Evolutionary conservation across 2,797 vertebrate genomes (phyloP).

Genomic region (Alca torda): DNA sequence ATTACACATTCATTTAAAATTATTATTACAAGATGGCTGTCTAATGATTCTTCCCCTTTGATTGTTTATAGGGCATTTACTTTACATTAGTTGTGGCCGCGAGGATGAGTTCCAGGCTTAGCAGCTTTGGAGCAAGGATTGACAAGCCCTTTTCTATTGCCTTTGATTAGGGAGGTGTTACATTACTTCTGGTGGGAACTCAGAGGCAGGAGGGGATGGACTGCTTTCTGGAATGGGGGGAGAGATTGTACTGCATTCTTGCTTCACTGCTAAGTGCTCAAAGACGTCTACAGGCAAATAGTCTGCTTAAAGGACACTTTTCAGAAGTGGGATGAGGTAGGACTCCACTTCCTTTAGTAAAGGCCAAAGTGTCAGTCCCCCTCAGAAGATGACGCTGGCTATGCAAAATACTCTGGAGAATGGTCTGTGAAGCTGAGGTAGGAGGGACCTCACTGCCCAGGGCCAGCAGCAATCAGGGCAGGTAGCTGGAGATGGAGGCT

Average conservation of each 20-base stretch:
- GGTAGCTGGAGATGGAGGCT: not conserved
- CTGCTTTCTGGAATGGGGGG: not conserved
- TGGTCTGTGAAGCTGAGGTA: not conserved
- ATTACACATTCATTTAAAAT: not conserved
- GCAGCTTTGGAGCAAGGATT: not conserved
- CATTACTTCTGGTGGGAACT: not conserved
- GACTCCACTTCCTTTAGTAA: too few relatives aligned
- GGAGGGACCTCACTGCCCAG: not conserved
- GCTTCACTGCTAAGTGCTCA: accelerated
- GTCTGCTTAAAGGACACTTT: not conserved
- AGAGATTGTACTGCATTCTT: accelerated
- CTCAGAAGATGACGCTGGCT: not conserved
- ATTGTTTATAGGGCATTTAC: slow-evolving; percentile 29
- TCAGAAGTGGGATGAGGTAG: not conserved
- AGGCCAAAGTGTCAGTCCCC: accelerated
- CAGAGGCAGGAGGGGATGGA: not conserved
- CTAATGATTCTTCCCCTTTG: slow-evolving; percentile 31
- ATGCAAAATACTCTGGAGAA: too few relatives aligned
- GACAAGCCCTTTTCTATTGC: not conserved
- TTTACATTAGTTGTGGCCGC: not conserved
- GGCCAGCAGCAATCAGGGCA: not conserved
- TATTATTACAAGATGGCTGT: slow-evolving; percentile 2
- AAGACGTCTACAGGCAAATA: not conserved
- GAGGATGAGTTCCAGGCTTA: not conserved
- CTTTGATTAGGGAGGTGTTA: not conserved